Evolutionary conservation across 2,888 invertebrate genomes (phyloP).

Genomic region (Loripinus fragilis): DNA sequence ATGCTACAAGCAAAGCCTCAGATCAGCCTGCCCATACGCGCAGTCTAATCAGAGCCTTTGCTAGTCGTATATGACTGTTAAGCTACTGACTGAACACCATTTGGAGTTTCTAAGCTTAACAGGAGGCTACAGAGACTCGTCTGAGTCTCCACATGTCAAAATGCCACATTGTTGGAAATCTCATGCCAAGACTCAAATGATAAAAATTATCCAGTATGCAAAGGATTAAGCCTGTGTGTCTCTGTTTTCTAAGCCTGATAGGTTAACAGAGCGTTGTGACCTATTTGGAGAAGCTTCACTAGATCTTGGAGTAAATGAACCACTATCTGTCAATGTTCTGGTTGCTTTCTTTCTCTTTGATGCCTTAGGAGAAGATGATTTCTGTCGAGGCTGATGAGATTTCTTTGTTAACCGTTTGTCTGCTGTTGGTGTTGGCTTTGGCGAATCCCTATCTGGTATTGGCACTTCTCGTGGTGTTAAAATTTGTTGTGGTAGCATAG

Average conservation of each 20-base stretch:
- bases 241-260: background rate
- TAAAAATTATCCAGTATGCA: too few relatives aligned
- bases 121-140: too few relatives aligned
- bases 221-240: background rate
- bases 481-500: background rate
- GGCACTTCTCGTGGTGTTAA: slow-evolving; percentile 1
- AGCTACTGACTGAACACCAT: too few relatives aligned
- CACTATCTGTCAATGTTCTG: background rate
- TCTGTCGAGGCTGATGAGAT: too few relatives aligned
- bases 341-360: background rate
- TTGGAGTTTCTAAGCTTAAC: too few relatives aligned
- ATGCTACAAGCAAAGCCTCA: too few relatives aligned
- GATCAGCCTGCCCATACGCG: too few relatives aligned
- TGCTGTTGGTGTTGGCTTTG: background rate
- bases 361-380: background rate
- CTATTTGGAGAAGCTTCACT: background rate
- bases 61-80: too few relatives aligned
- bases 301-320: background rate
- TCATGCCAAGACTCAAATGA: too few relatives aligned
- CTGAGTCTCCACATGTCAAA: too few relatives aligned
- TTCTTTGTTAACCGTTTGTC: background rate
- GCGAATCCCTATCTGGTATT: background rate
- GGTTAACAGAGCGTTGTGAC: background rate
- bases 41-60: too few relatives aligned
- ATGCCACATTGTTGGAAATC: too few relatives aligned